Conservation (phyloP, 2,797 vertebrate species). For the Poecilia picta region DNA sequence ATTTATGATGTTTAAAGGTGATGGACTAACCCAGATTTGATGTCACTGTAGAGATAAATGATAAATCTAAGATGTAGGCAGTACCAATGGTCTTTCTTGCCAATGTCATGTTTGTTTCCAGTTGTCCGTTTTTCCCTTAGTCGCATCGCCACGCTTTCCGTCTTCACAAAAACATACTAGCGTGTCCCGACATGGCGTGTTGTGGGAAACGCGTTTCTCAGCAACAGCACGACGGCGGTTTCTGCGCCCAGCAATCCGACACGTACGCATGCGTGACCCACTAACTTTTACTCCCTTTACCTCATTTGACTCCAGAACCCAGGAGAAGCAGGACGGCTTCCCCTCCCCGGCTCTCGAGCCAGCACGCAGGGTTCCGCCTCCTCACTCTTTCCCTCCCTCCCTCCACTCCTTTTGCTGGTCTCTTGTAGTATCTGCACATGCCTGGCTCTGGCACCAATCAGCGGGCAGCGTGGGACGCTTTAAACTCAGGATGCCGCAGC, state of each 20-base stretch:
- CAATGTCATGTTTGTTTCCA: background rate
- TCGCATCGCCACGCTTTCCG: slow-evolving; percentile 24
- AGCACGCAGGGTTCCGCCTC: slow-evolving; percentile 54
- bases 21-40: slow-evolving; percentile 37
- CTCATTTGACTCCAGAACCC: slow-evolving; percentile 82
- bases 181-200: slow-evolving; percentile 38
- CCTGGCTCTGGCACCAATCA: slow-evolving; percentile 80
- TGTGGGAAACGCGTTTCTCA: slow-evolving; percentile 45
- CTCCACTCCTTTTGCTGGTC: slow-evolving; percentile 45
- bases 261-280: slow-evolving; percentile 76
- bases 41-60: background rate
- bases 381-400: slow-evolving; percentile 38
- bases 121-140: slow-evolving; percentile 9
- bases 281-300: slow-evolving; percentile 84
- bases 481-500: slow-evolving; percentile 72
- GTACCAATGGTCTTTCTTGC: background rate
- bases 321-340: slow-evolving; percentile 64
- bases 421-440: slow-evolving; percentile 74
- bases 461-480: slow-evolving; percentile 81
- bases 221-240: slow-evolving; percentile 61
- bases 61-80: background rate
- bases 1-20: slow-evolving; percentile 38
- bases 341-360: slow-evolving; percentile 60
- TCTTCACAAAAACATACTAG: slow-evolving; percentile 51
- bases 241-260: slow-evolving; percentile 66